These are phyloP conservation scores for Eutolmus rufibarbis DNA, from an alignment of 2,888 invertebrate genomes.

Conservation along the genomic window DNA sequence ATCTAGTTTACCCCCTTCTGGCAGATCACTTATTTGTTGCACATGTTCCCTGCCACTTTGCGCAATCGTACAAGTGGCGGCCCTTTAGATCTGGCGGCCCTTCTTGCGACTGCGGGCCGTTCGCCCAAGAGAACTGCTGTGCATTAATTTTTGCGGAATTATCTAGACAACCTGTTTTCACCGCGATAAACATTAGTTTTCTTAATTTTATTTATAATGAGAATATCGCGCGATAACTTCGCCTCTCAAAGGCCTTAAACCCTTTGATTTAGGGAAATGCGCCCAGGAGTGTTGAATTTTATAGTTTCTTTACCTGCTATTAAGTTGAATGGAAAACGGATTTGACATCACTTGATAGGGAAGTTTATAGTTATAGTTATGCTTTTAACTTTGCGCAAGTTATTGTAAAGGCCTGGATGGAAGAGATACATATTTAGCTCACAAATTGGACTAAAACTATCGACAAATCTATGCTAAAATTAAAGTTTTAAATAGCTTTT, in stretches of 20 bases:
- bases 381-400: not conserved
- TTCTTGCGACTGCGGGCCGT: slow-evolving; percentile 20
- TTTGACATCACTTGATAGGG: not conserved
- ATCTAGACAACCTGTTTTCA: slow-evolving; percentile 46
- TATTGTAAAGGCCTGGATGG: not conserved
- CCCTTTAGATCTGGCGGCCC: slow-evolving; percentile 38
- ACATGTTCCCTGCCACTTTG: slow-evolving; percentile 44
- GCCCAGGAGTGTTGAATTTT: slow-evolving; percentile 5
- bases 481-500: too few relatives aligned
- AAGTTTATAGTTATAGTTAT: not conserved
- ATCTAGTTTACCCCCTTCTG: slow-evolving; percentile 28
- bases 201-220: slow-evolving; percentile 37
- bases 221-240: slow-evolving; percentile 17
- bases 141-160: slow-evolving; percentile 44
- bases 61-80: slow-evolving; percentile 42
- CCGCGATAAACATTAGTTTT: slow-evolving; percentile 44
- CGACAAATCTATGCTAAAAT: not conserved
- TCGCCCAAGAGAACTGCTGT: slow-evolving; percentile 22
- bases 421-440: not conserved
- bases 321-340: not conserved
- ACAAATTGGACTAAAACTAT: not conserved
- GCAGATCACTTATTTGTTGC: slow-evolving; percentile 44
- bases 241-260: slow-evolving; percentile 13
- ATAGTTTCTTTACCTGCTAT: not conserved
- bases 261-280: slow-evolving; percentile 25